These are phyloP conservation scores for Psittacus erithacus DNA, from an alignment of 2,113 vertebrate species.

Conservation along the genomic window DNA sequence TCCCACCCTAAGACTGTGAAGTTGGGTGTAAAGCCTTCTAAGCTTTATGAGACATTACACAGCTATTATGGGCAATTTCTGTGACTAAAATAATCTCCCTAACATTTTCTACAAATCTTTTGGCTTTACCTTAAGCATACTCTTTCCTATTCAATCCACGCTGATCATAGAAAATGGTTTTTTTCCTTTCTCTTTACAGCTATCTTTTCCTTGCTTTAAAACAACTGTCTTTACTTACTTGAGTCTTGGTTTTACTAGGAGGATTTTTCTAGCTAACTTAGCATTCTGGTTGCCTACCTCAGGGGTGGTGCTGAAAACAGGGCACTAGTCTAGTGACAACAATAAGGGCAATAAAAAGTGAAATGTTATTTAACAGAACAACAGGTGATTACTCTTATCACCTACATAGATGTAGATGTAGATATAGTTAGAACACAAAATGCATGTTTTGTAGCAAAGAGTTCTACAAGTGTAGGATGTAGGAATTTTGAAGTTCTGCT, in stretches of 20 bases:
- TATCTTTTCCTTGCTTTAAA: not conserved
- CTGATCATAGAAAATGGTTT: rapidly evolving
- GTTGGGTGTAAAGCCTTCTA: not conserved
- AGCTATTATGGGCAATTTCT: not conserved
- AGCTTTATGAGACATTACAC: not conserved
- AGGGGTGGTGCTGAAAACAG: not conserved
- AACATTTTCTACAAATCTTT: not conserved
- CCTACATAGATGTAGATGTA: not conserved
- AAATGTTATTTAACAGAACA: not conserved
- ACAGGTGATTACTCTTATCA: not conserved
- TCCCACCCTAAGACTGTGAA: not conserved
- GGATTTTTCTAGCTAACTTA: not conserved
- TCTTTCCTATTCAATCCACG: not conserved
- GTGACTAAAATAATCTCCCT: not conserved
- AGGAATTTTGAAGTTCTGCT: conserved; percentile 11
- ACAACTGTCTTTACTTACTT: not conserved
- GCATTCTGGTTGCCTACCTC: not conserved
- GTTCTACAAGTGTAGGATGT: not conserved
- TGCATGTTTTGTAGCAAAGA: not conserved
- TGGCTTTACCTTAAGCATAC: not conserved
- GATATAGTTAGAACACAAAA: not conserved
- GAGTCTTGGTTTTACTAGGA: not conserved
- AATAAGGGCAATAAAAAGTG: not conserved
- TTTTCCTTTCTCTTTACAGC: not conserved
- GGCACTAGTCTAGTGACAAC: not conserved